Percentiles rank a stretch among this genome's conserved stretches.
Evolutionary conservation across 2,113 vertebrate genomes (phyloP).

Genomic region (Nothobranchius furzeri): DNA sequence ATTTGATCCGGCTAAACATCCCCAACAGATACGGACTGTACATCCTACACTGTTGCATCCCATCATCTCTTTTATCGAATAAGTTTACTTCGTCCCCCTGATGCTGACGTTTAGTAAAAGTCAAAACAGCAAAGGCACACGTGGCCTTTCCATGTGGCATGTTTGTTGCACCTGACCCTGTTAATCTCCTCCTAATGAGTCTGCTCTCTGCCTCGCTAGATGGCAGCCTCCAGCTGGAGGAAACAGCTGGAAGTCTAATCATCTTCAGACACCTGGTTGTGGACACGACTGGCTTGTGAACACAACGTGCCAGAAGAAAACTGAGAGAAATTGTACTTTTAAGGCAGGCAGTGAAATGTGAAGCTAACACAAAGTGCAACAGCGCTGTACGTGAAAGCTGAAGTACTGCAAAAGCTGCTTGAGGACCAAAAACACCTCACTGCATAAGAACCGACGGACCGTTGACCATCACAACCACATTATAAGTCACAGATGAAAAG

Average conservation of each 20-base stretch:
- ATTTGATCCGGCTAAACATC: background rate
- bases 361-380: background rate
- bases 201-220: background rate
- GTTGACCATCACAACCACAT: background rate
- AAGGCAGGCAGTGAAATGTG: background rate
- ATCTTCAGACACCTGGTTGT: background rate
- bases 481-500: background rate
- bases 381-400: background rate
- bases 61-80: background rate
- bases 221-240: slow-evolving; percentile 8
- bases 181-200: background rate
- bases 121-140: background rate
- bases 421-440: slow-evolving; percentile 30
- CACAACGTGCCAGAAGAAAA: background rate
- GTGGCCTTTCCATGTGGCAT: slow-evolving; percentile 12
- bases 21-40: background rate
- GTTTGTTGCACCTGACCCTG: slow-evolving; percentile 4
- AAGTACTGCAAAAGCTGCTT: background rate
- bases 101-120: background rate
- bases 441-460: slow-evolving; percentile 10
- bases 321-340: background rate
- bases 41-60: background rate
- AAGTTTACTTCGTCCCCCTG: background rate
- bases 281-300: background rate
- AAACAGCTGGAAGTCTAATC: slow-evolving; percentile 11